Conservation (phyloP, 2,797 vertebrate species). For the Labeo calbasu region DNA sequence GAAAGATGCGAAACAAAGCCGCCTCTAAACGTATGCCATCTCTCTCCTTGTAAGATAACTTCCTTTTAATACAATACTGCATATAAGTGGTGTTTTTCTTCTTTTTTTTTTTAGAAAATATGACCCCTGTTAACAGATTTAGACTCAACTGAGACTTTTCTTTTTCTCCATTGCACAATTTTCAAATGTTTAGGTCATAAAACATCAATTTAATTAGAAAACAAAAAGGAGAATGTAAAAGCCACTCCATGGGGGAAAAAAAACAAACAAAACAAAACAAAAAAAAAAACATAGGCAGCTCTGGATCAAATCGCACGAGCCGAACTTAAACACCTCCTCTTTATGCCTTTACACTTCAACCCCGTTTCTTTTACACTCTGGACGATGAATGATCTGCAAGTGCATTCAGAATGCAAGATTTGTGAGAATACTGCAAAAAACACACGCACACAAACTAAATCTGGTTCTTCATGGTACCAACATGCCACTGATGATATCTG, state of each 20-base stretch:
- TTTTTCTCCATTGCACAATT: conserved; percentile 57
- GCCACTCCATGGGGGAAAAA: background rate
- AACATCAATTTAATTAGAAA: conserved; percentile 43
- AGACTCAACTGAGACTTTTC: conserved; percentile 49
- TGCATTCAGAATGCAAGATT: conserved; percentile 51
- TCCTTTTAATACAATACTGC: conserved; percentile 71
- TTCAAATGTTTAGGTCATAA: conserved; percentile 49
- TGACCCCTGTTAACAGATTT: conserved; percentile 50
- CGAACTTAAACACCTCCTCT: conserved; percentile 27
- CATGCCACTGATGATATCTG: conserved; percentile 48
- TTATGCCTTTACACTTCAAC: background rate
- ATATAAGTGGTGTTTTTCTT: conserved; percentile 60
- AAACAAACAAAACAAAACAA: no score
- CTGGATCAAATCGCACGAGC: conserved; percentile 35
- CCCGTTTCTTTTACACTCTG: conserved; percentile 2
- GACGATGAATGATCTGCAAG: conserved; percentile 14
- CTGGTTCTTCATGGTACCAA: conserved; percentile 38
- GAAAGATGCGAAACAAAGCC: conserved; percentile 37
- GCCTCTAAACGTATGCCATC: conserved; percentile 39
- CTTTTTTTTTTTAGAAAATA: conserved; percentile 45
- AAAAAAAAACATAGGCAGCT: conserved; percentile 57
- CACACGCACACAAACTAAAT: conserved; percentile 29
- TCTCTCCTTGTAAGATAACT: conserved; percentile 36
- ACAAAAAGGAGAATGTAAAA: conserved; percentile 25
- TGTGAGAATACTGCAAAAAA: conserved; percentile 49